A percentile compares a stretch with the other conserved stretches of the same genome.
phyloP scores from a whole-genome alignment of 1,140 invertebrate species.

The Ptiloglossa arizonensis region DNA sequence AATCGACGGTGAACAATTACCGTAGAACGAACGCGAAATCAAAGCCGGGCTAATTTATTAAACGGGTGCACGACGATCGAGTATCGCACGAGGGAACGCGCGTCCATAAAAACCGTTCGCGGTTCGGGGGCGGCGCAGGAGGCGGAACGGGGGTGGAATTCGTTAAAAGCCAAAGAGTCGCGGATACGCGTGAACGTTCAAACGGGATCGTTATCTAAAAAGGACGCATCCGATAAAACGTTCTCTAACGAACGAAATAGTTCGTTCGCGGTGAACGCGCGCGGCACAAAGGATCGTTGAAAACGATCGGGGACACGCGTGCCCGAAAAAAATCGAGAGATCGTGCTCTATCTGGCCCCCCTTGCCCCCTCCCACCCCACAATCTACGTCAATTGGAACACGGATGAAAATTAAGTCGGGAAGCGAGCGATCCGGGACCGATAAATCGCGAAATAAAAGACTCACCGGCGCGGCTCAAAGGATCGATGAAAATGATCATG shows the following conservation, averaged over 20 bases:
- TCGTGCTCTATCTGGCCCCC: no score
- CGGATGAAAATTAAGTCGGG: no score
- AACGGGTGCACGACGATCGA: no score
- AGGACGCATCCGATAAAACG: conserved; percentile 50
- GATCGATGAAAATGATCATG: conserved; percentile 23
- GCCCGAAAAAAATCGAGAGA: not conserved
- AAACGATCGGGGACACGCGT: conserved; percentile 23
- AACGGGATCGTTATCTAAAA: conserved; percentile 49
- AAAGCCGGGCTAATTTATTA: conserved; percentile 29
- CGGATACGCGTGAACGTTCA: conserved; percentile 42
- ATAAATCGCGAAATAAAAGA: no score
- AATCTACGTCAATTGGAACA: no score
- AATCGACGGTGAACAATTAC: not conserved
- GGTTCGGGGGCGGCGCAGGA: not conserved
- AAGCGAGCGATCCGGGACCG: no score
- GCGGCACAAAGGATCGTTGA: conserved; percentile 39
- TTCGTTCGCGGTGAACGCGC: conserved; percentile 23
- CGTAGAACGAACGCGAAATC: not conserved
- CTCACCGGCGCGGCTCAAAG: not conserved
- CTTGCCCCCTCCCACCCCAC: no score
- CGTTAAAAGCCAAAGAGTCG: conserved; percentile 46
- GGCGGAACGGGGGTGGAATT: conserved; percentile 9
- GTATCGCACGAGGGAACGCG: conserved; percentile 18
- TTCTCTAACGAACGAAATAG: conserved; percentile 53
- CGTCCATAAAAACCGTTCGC: not conserved